These are phyloP conservation scores for Athene cunicularia DNA, from an alignment of 2,113 vertebrate genomes.

Conservation along the genomic window DNA sequence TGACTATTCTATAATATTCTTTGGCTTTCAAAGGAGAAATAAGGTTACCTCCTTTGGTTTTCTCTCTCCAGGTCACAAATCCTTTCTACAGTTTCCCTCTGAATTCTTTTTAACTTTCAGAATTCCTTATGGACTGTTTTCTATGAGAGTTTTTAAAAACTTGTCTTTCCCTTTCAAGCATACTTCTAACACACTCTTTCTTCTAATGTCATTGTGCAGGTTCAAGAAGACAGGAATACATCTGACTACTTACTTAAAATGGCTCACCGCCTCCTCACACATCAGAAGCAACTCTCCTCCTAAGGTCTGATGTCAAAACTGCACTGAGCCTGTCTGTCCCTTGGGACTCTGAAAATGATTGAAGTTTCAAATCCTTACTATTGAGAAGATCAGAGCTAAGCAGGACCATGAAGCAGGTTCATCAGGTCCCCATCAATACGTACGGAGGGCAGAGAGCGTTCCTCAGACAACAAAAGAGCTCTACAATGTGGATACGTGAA, in stretches of 20 bases:
- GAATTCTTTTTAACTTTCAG: background rate
- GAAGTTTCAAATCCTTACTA: background rate
- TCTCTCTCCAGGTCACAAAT: background rate
- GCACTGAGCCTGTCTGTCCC: background rate
- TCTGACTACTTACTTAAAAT: slow-evolving; percentile 22
- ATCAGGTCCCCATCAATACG: background rate
- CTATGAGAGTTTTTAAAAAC: background rate
- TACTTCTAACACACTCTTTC: background rate
- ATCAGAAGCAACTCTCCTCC: background rate
- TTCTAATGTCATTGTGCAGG: background rate
- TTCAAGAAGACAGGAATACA: slow-evolving; percentile 16
- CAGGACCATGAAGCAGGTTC: background rate
- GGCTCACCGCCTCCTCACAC: background rate
- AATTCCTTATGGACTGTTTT: background rate
- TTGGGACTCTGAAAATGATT: background rate
- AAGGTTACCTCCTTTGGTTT: background rate
- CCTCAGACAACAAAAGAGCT: background rate
- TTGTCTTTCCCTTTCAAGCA: slow-evolving; percentile 3
- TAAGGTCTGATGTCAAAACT: slow-evolving; percentile 6
- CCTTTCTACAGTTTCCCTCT: background rate
- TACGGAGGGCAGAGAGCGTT: background rate
- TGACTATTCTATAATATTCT: background rate
- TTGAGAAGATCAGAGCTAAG: background rate
- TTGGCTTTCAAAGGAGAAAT: background rate
- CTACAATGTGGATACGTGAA: background rate